A percentile compares a stretch with the other conserved stretches of the same genome.
phyloP scores from a whole-genome alignment of 1,140 invertebrate genomes.

The Daktulosphaira vitifoliae region DNA sequence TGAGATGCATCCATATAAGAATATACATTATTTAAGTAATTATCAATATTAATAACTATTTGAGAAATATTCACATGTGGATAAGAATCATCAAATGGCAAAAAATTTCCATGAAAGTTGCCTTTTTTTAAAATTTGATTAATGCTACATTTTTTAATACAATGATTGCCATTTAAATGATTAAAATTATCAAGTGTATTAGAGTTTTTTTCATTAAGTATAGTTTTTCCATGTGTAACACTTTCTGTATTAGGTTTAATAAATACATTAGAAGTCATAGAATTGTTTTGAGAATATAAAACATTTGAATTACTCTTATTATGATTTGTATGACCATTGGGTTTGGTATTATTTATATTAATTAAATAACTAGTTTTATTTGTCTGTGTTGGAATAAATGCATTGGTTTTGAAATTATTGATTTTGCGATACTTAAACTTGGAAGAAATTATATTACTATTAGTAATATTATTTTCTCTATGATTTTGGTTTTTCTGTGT shows the following conservation, averaged over 20 bases:
- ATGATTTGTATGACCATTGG: not conserved
- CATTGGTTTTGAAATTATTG: not conserved
- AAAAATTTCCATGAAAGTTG: no score
- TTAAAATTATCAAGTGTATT: no score
- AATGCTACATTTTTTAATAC: not conserved
- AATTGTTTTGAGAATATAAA: not conserved
- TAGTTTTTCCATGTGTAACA: not conserved
- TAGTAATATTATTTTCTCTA: constrained; percentile 10
- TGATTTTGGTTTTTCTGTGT: not conserved
- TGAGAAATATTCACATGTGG: not conserved
- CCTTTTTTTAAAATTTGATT: constrained; percentile 14
- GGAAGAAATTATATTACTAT: not conserved
- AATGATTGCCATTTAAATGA: not conserved
- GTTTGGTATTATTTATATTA: not conserved
- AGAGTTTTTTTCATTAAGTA: not conserved
- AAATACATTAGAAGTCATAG: not conserved
- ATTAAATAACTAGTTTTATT: not conserved
- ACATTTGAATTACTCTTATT: not conserved
- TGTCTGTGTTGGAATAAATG: constrained; percentile 4
- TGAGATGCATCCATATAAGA: constrained; percentile 9
- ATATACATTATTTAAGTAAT: constrained; percentile 18
- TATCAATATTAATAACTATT: constrained; percentile 15
- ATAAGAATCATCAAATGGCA: not conserved
- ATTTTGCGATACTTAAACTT: constrained; percentile 16
- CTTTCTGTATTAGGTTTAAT: no score